Evolutionary conservation across 2,888 invertebrate species (phyloP).

Genomic region (Nomada fabriciana): DNA sequence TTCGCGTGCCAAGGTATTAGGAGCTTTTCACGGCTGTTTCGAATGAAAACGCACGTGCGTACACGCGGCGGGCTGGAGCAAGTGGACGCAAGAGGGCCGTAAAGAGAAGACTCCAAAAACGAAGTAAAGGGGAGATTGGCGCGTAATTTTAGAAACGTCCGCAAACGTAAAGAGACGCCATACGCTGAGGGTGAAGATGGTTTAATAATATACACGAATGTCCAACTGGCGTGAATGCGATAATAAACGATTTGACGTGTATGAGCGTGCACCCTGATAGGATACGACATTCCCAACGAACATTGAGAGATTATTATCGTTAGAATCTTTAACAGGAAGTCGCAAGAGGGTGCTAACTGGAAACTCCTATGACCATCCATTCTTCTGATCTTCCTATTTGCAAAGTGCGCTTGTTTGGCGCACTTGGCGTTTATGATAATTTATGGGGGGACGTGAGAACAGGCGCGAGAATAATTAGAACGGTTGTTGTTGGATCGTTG

Average conservation of each 20-base stretch:
- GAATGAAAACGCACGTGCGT: constrained; percentile 50
- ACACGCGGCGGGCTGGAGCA: constrained; percentile 43
- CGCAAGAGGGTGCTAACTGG: not conserved
- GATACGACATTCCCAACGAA: constrained; percentile 48
- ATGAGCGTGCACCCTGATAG: constrained; percentile 63
- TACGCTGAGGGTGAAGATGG: constrained; percentile 70
- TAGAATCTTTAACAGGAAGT: constrained; percentile 36
- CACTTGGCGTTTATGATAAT: not conserved
- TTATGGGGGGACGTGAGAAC: not conserved
- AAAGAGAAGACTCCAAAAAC: constrained; percentile 57
- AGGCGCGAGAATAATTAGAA: too few species aligned
- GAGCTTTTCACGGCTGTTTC: constrained; percentile 30
- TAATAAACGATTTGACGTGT: constrained; percentile 76
- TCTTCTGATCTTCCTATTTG: not conserved
- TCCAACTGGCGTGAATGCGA: constrained; percentile 76
- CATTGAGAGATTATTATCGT: constrained; percentile 62
- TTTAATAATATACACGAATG: constrained; percentile 79
- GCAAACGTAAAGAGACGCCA: constrained; percentile 67
- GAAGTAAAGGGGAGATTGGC: constrained; percentile 50
- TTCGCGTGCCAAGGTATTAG: constrained; percentile 1
- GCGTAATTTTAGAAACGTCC: constrained; percentile 74
- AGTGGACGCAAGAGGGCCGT: constrained; percentile 61
- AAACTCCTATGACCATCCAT: not conserved
- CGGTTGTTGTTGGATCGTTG: too few species aligned
- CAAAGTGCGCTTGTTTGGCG: not conserved